These are phyloP conservation scores for Papilio aristodemus DNA, from an alignment of 1,140 invertebrate species.

Conservation along the genomic window DNA sequence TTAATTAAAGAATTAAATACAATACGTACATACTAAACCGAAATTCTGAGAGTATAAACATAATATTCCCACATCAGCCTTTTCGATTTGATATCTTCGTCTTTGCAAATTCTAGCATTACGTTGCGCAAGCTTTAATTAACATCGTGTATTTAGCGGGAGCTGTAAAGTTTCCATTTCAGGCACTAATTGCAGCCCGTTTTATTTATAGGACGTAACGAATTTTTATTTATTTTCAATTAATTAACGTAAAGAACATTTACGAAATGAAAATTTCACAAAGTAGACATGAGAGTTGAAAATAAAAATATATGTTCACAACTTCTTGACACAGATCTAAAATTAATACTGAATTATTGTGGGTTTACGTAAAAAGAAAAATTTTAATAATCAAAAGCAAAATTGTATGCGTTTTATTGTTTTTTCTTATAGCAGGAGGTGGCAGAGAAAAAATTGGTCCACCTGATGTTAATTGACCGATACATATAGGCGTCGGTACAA, in stretches of 20 bases:
- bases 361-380: not conserved
- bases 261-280: not conserved
- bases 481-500: no score
- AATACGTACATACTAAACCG: not conserved
- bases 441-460: no score
- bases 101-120: constrained; percentile 24
- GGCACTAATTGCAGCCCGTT: constrained; percentile 16
- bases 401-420: not conserved
- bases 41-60: not conserved
- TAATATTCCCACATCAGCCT: not conserved
- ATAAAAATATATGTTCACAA: constrained; percentile 5
- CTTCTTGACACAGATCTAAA: not conserved
- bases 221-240: constrained; percentile 13
- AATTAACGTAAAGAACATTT: constrained; percentile 8
- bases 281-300: not conserved
- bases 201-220: constrained; percentile 21
- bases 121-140: constrained; percentile 23
- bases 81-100: constrained; percentile 3
- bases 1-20: no score
- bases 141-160: constrained; percentile 22
- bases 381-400: not conserved
- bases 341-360: no score
- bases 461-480: no score
- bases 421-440: no score
- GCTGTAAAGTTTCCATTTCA: constrained; percentile 25